Base-by-base conservation (phyloP, 2,888 invertebrate species). In the Teinopalpus imperialis region DNA sequence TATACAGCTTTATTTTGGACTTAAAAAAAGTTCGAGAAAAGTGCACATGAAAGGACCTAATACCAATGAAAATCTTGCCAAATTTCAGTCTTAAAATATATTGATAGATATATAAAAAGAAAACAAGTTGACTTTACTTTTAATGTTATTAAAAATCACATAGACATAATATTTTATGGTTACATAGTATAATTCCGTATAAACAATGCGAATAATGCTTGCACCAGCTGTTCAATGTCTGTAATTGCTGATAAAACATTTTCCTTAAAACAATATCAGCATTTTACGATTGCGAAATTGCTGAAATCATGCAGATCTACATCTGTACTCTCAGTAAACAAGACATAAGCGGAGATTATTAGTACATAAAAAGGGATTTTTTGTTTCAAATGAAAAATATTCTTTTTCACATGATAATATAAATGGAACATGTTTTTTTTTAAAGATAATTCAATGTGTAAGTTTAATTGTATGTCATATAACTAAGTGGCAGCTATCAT, bases 151-250 rank as follows among this genome's bases (percentile, higher is more conserved):
- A 81, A 83, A 85, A 85, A 83, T 86, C 86, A 86, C 79, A 78
- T 83, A 82, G 82, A 85, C 86, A 85, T 81, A 81, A 79, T 83
- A 85, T 85, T 81, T 85, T 80, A 70, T 78, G 86, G 87, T 86
- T 87, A 87, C 82, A 88, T 85, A 82, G 72, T 78, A 80, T 82
- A 77, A 76, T 79, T 80, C 79, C 79, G 76, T 86, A 83, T 85
- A 86, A 83, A 86, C 82, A 86, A 78, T 74, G 75, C 74, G 70
- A 78, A 69, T 67, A 74, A 77, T 76, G 75, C 71, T 78, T 72
- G 73, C 72, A 74, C 70, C 81, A 79, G 78, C 74, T 58, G 55
- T 72, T 73, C 62, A 67, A 62, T 63, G 58, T 65, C 55, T 69
- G 69, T 69, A 64, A 70, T 74, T 59, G 72, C 70, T 72, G 73